Conservation (phyloP, 2,797 vertebrate genomes). For the Silurus lanzhouensis region DNA sequence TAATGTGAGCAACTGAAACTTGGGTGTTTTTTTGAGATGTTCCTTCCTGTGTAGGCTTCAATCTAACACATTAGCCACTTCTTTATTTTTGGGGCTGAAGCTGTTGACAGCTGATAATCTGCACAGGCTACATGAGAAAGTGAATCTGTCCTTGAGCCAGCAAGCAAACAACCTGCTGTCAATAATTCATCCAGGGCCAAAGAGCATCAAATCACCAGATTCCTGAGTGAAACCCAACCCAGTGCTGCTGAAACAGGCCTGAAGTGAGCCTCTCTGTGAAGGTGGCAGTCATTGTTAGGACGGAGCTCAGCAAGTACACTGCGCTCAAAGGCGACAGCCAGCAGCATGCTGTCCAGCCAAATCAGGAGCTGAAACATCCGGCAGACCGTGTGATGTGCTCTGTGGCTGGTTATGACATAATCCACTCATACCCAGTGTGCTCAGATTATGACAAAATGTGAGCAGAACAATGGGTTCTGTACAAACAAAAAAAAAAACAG, state of each 20-base stretch:
- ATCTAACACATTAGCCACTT: neutral
- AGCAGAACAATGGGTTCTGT: neutral
- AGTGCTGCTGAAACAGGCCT: neutral
- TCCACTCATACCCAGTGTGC: neutral
- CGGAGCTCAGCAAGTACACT: slow-evolving; percentile 12
- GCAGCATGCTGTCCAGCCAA: slow-evolving; percentile 8
- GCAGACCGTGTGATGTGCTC: slow-evolving; percentile 23
- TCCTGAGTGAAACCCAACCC: slow-evolving; percentile 44
- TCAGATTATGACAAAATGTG: neutral
- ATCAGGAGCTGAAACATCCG: slow-evolving; percentile 29
- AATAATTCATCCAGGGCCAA: slow-evolving; percentile 61
- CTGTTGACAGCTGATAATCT: slow-evolving; percentile 54
- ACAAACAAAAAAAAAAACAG: neutral
- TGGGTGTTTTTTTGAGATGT: neutral
- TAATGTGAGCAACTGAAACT: neutral
- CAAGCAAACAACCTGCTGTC: slow-evolving; percentile 58
- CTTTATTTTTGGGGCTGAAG: neutral
- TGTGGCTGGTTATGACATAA: slow-evolving; percentile 6
- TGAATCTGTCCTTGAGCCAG: slow-evolving; percentile 69
- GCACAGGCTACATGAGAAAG: slow-evolving; percentile 72
- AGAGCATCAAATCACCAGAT: slow-evolving; percentile 43
- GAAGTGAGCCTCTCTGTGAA: neutral
- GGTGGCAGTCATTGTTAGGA: slow-evolving; percentile 15
- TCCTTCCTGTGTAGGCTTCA: neutral
- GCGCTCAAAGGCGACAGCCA: neutral